Evolutionary conservation across 2,797 vertebrate genomes (phyloP).

Genomic region (Merluccius polli): DNA sequence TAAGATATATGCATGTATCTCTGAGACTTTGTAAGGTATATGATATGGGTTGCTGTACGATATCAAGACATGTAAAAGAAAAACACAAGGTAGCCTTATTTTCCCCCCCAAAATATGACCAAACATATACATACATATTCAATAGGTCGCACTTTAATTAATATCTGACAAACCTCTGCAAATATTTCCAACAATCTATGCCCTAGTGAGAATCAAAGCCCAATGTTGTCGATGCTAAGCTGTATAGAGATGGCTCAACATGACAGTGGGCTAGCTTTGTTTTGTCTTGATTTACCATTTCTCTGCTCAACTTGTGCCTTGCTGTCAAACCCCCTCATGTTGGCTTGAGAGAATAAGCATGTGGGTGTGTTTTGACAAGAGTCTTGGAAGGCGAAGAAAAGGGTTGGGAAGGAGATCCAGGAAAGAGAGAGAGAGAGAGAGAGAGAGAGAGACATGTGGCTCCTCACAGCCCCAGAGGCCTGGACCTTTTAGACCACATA

Average conservation of each 20-base stretch:
- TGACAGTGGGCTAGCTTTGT: neutral
- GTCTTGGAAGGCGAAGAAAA: neutral
- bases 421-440: too few species aligned
- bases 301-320: conserved; percentile 7
- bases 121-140: neutral
- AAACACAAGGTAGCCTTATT: neutral
- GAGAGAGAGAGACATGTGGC: conserved; percentile 19
- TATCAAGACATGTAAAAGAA: neutral
- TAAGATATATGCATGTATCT: neutral
- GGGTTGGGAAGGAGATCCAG: neutral
- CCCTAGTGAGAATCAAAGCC: neutral
- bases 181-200: neutral
- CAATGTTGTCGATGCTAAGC: neutral
- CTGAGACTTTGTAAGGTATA: neutral
- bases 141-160: neutral
- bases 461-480: conserved; percentile 32
- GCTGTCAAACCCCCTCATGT: neutral
- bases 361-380: neutral
- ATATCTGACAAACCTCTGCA: neutral
- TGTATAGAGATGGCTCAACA: neutral
- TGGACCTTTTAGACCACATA: conserved; percentile 36
- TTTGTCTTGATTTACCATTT: conserved; percentile 40
- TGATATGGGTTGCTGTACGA: neutral
- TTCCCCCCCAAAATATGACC: neutral
- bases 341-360: neutral